These are phyloP conservation scores for Brachycybe producta DNA, from an alignment of 2,888 invertebrate species.

Conservation along the genomic window DNA sequence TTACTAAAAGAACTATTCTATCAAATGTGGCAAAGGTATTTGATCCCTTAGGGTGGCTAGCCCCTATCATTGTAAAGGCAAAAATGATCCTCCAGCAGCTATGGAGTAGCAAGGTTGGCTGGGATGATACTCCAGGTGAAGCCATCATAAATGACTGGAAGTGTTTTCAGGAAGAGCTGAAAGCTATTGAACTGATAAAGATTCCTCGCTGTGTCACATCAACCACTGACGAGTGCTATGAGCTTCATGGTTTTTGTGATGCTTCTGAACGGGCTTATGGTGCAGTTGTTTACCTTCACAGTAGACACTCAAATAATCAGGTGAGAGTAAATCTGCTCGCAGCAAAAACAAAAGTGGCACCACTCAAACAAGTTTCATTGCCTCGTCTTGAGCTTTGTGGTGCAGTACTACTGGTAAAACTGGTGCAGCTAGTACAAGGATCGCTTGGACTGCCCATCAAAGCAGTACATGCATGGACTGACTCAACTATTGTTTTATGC, in stretches of 20 bases:
- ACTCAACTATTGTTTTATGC: too few relatives aligned
- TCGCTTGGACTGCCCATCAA: too few relatives aligned
- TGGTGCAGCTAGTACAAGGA: too few relatives aligned
- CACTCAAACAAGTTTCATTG: too few relatives aligned
- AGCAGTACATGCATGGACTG: too few relatives aligned
- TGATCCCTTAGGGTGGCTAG: not conserved
- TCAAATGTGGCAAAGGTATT: not conserved
- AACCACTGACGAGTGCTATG: too few relatives aligned
- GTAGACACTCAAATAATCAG: not conserved
- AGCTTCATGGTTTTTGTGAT: not conserved
- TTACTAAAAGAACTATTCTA: not conserved
- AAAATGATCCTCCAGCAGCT: not conserved
- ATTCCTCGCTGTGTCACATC: not conserved
- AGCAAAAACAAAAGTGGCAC: too few relatives aligned
- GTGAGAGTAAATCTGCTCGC: too few relatives aligned
- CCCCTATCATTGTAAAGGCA: not conserved
- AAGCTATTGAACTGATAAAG: not conserved
- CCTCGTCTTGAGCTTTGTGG: constrained; percentile 12
- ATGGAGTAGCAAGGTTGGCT: not conserved
- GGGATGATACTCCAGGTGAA: not conserved
- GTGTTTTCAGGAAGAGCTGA: not conserved
- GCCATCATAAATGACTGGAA: not conserved
- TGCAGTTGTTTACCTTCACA: not conserved
- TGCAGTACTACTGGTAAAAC: too few relatives aligned
- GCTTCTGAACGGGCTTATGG: constrained; percentile 2